Conservation (phyloP, 2,113 vertebrate genomes). For the Uria lomvia region DNA sequence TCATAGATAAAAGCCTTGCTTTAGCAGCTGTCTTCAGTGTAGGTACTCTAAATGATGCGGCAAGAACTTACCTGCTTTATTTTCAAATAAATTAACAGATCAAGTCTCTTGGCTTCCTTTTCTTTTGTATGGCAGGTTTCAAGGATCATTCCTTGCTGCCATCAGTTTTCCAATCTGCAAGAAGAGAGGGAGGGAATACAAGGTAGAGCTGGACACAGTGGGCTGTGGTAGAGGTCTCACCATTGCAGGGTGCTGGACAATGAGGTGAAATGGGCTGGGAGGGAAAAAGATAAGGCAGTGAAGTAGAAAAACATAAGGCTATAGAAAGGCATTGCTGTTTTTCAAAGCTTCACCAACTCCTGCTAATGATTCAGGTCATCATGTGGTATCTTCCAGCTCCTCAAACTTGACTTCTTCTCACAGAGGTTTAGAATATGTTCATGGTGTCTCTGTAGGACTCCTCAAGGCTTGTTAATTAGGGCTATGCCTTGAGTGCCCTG, state of each 20-base stretch:
- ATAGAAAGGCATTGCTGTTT: background rate
- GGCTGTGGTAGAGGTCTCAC: background rate
- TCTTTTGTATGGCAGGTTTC: background rate
- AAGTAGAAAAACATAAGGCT: background rate
- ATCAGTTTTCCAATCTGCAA: background rate
- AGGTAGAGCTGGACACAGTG: background rate
- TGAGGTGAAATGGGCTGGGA: background rate
- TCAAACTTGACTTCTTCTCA: background rate
- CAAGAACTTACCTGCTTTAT: background rate
- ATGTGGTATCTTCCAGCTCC: background rate
- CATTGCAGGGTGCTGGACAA: background rate
- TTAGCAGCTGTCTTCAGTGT: background rate
- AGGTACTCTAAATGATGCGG: background rate
- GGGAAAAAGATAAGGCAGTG: background rate
- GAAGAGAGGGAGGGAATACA: background rate
- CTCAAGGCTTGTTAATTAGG: background rate
- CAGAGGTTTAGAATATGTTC: background rate
- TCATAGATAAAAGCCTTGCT: background rate
- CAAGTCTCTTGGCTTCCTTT: background rate
- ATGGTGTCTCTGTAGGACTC: background rate
- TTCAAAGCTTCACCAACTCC: background rate
- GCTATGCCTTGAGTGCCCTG: accelerated
- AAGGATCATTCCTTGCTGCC: background rate
- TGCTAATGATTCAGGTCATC: background rate
- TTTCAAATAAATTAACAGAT: background rate